Evolutionary conservation across 2,113 vertebrate genomes (phyloP).

Genomic region (Tetrao urogallus): DNA sequence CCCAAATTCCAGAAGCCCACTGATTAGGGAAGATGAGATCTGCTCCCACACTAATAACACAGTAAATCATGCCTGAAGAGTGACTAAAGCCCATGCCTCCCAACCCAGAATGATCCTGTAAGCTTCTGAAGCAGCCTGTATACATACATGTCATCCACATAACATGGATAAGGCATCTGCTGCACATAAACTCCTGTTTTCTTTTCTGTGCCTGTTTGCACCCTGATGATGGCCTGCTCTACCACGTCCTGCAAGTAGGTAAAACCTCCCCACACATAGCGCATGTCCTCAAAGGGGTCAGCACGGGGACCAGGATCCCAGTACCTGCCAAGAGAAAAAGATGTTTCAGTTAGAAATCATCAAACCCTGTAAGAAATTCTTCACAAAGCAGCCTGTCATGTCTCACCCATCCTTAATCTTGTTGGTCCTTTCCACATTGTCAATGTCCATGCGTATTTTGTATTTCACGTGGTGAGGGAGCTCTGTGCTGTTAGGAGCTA

Average conservation of each 20-base stretch:
- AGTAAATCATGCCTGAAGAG: neutral
- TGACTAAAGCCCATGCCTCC: neutral
- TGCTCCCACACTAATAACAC: neutral
- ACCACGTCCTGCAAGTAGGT: slow-evolving; percentile 94
- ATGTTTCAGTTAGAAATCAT: neutral
- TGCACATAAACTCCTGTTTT: slow-evolving; percentile 94
- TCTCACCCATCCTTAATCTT: slow-evolving; percentile 97
- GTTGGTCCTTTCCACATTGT: slow-evolving; percentile 97
- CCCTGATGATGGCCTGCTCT: slow-evolving; percentile 92
- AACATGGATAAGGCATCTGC: slow-evolving; percentile 99
- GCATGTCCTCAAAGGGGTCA: slow-evolving; percentile 97
- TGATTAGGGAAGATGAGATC: neutral
- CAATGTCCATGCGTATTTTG: slow-evolving; percentile 99
- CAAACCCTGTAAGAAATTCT: neutral
- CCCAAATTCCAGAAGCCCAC: neutral
- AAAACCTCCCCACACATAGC: slow-evolving; percentile 97
- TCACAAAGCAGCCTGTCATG: neutral
- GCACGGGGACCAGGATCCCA: slow-evolving; percentile 98
- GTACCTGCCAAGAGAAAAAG: slow-evolving; percentile 80
- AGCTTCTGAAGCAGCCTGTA: neutral
- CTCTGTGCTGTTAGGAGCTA: slow-evolving; percentile 78
- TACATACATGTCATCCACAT: slow-evolving; percentile 95
- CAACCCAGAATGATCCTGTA: neutral
- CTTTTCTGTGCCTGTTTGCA: slow-evolving; percentile 88
- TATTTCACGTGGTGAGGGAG: slow-evolving; percentile 90